Base-by-base conservation (phyloP, 2,113 vertebrate genomes). In the Corvus moneduloides region DNA sequence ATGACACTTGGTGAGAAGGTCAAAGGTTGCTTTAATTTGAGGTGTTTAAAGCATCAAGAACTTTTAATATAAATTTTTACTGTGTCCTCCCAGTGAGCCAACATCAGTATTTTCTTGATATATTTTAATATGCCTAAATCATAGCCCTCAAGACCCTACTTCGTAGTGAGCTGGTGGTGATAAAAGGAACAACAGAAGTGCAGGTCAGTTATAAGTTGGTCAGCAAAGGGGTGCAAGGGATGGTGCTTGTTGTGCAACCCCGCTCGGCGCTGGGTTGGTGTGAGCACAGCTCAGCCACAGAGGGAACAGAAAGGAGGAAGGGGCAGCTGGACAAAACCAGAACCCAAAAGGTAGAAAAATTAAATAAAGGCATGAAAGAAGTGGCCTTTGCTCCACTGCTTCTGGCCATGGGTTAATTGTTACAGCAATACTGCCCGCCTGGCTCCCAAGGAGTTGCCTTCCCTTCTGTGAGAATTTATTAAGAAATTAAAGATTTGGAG, bases 281-380 rank as follows among this genome's bases (percentile, higher is more conserved):
- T 5, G 59, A 92, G 79, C 90, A 62, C 66, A 90, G 91, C 52
- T 90, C 85, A 72, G 85, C 88, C 84, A 7, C 84, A 85, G 37
- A 48, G 63, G 93, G 96, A 96, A 96, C 76, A 94, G 94, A 95
- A 97, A 96, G 95, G 89, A 96, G 95, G 96, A 97, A 96, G 95
- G 95, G 91, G 84, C 87, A 95, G 84, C 68, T 69, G 87, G 91
- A 61, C 94, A 79, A 96, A 96, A 84, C 83, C 82, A 41, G 74
- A 75, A 49, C 52, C 56, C 4, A 0, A 88, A 94, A 94, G 84
- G 83, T 94, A 72, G 43, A 87, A 59, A 68, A 48, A 41, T 13
- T 7, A 59, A 85, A 66, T 15, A 35, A 51, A 80, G 33, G 61
- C 41, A n/a, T 82, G 63, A 56, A 85, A 91, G 44, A 54, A 83